Conservation (phyloP, 2,888 invertebrate genomes). For the Caenorhabditis japonica region DNA sequence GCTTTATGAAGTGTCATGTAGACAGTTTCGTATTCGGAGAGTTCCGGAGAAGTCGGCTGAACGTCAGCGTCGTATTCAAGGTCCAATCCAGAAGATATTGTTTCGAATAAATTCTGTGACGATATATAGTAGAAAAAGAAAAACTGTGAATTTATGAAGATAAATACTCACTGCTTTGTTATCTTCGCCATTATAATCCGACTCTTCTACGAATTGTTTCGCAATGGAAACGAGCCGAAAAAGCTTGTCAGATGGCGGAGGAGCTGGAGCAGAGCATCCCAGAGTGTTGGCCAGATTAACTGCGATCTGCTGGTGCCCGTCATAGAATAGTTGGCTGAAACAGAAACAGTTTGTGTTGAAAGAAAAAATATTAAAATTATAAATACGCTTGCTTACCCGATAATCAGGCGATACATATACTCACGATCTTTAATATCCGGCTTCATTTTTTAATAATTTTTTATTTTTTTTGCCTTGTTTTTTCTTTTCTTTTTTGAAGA, state of each 20-base stretch:
- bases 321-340: slow-evolving; percentile 93
- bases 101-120: slow-evolving; percentile 65
- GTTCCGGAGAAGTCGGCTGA: slow-evolving; percentile 86
- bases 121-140: not conserved
- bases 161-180: slow-evolving; percentile 30
- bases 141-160: too few relatives aligned
- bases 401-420: slow-evolving; percentile 89
- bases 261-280: slow-evolving; percentile 91
- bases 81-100: slow-evolving; percentile 83
- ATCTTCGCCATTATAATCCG: slow-evolving; percentile 69
- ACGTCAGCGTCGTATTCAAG: slow-evolving; percentile 94
- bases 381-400: slow-evolving; percentile 82
- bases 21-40: slow-evolving; percentile 96
- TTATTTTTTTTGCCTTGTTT: not conserved
- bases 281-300: slow-evolving; percentile 85
- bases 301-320: slow-evolving; percentile 94
- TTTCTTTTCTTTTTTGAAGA: not conserved
- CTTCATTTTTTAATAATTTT: slow-evolving; percentile 55
- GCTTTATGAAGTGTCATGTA: slow-evolving; percentile 99
- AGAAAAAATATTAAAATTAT: not conserved
- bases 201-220: slow-evolving; percentile 74
- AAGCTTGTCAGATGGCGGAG: slow-evolving; percentile 94
- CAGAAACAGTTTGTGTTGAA: not conserved
- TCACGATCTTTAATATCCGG: slow-evolving; percentile 88
- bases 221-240: slow-evolving; percentile 81